These are phyloP conservation scores for Chamaea fasciata DNA, from an alignment of 2,113 vertebrate genomes.

Conservation along the genomic window DNA sequence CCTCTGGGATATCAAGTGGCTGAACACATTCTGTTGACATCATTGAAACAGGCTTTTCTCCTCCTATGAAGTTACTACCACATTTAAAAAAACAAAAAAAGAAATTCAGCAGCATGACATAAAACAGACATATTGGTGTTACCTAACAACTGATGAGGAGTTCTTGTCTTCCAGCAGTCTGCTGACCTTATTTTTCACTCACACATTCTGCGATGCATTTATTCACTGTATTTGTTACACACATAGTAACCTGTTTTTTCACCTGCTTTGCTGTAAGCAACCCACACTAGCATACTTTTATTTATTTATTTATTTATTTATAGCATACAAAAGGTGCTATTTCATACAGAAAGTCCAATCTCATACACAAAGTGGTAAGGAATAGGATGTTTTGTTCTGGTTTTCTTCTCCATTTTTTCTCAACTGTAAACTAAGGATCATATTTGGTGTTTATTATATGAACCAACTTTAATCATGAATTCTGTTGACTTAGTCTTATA, in stretches of 20 bases:
- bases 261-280: background rate
- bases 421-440: background rate
- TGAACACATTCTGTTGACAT: slow-evolving; percentile 84
- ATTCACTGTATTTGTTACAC: background rate
- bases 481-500: background rate
- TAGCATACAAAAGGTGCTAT: background rate
- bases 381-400: background rate
- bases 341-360: background rate
- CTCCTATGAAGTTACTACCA: background rate
- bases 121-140: background rate
- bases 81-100: background rate
- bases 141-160: background rate
- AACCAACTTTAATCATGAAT: background rate
- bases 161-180: background rate
- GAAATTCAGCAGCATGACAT: background rate
- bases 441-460: background rate
- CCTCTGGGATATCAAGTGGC: slow-evolving; percentile 77
- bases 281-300: background rate
- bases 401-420: background rate
- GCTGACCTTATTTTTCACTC: background rate
- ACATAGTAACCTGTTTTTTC: background rate
- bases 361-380: background rate
- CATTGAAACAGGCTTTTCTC: slow-evolving; percentile 36
- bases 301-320: background rate
- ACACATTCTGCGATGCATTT: accelerated